Evolutionary conservation across 1,140 invertebrate genomes (phyloP), one percentile per base, ranked within the genome.

Genomic region (Coenobita brevimanus): DNA sequence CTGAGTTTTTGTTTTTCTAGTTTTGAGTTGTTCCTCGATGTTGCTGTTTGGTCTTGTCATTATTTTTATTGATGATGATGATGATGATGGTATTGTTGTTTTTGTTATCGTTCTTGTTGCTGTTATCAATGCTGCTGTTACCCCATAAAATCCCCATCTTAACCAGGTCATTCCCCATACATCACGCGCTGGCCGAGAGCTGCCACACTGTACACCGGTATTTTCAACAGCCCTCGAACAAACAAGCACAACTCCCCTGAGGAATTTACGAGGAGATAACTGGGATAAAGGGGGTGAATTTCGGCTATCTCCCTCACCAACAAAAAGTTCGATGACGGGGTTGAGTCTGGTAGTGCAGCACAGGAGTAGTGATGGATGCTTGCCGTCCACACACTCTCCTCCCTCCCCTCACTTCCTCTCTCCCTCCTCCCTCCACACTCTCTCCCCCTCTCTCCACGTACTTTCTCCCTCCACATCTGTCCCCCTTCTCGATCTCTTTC

Each of bases 301-400:
- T 67, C 60, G 79, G 79, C 62, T 82, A 67, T 82, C 79, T 82
- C 57, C 60, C 17, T 27, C 57, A n/a, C 33, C 46, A 67, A 38
- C 79, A 82, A 82, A 82, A 82, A 50, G 21, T 71, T 30, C 80
- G 41, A 71, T 82, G 80, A 82, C 62, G 33, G 64, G 80, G 80
- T 62, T 54, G 80, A 24, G 38, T 38, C 27, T 15, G 80, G 80
- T 82, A 64, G 79, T 41, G 57, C 17, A n/a, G 79, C 38, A 82
- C 60, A 64, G 30, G 38, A 60, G 79, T 38, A 24, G 79, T 82
- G 79, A 43, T 82, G 24, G 78, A 80, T 41, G 38, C 80, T 60
- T 60, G 43, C 62, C 43, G 17, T 62, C 30, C 62, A 43, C 38
- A 30, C 3, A 27, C n/a, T 64, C 41, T 38, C 73, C 73, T 76